Evolutionary conservation across 2,888 invertebrate genomes (phyloP).

Genomic region (Neoscelio sp.): DNA sequence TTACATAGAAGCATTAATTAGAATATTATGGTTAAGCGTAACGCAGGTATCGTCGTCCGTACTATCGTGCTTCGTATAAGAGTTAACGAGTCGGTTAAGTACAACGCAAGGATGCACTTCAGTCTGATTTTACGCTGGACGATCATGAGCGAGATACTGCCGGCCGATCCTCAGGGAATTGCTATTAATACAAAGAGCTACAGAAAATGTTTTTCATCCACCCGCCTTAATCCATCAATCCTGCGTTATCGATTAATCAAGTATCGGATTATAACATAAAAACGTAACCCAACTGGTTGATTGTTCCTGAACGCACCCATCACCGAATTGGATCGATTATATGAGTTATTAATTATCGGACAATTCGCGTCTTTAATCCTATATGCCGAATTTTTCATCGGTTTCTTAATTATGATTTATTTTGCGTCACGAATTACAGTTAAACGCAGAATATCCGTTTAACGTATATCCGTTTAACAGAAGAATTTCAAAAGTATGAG

Average conservation of each 20-base stretch:
- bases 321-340: neutral
- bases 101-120: conserved; percentile 35
- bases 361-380: conserved; percentile 11
- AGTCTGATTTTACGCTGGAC: conserved; percentile 52
- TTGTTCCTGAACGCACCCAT: neutral
- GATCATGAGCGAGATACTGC: conserved; percentile 50
- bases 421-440: neutral
- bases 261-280: conserved; percentile 6
- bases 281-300: too few relatives aligned
- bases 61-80: conserved; percentile 61
- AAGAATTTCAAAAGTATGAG: too few relatives aligned
- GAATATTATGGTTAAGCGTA: conserved; percentile 71
- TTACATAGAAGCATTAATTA: conserved; percentile 77
- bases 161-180: conserved; percentile 14
- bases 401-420: conserved; percentile 35
- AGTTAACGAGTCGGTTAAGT: conserved; percentile 69
- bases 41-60: conserved; percentile 59
- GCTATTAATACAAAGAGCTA: conserved; percentile 3
- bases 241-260: conserved; percentile 34
- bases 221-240: conserved; percentile 41
- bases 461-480: neutral
- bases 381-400: neutral
- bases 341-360: conserved; percentile 7
- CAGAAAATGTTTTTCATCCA: conserved; percentile 26
- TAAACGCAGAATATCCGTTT: too few relatives aligned